A percentile compares a stretch with the other conserved stretches of the same genome.
These are phyloP conservation scores for Oncopeltus fasciatus DNA, from an alignment of 1,140 invertebrate genomes.

Conservation along the genomic window DNA sequence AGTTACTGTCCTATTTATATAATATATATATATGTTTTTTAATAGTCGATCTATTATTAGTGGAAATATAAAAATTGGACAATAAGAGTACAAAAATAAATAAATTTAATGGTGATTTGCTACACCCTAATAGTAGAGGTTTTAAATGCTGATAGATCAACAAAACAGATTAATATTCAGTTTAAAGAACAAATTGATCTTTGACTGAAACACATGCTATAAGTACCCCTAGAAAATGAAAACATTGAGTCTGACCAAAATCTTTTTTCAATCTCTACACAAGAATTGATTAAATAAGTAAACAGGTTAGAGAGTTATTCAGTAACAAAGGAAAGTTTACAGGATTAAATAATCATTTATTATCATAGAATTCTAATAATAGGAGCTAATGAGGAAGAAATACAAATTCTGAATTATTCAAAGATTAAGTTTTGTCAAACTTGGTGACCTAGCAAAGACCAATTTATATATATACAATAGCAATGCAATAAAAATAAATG, in stretches of 20 bases:
- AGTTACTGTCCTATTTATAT: background rate
- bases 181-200: background rate
- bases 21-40: background rate
- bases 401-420: no score
- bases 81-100: conserved; percentile 8
- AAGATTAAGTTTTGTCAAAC: no score
- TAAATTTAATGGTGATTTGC: conserved; percentile 2
- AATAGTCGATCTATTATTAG: background rate
- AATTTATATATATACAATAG: no score
- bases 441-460: no score
- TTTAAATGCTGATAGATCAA: background rate
- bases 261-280: no score
- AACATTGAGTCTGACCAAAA: conserved; percentile 7
- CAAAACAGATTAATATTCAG: background rate
- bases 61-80: background rate
- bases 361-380: no score
- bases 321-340: background rate
- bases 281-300: no score
- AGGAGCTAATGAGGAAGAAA: no score
- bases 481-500: no score
- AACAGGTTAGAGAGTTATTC: no score
- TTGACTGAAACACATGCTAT: conserved; percentile 2
- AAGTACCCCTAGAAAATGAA: conserved; percentile 2
- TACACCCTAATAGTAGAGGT: background rate
- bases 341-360: no score